Conservation (phyloP, 2,113 vertebrate genomes). For the Myiozetetes cayanensis region DNA sequence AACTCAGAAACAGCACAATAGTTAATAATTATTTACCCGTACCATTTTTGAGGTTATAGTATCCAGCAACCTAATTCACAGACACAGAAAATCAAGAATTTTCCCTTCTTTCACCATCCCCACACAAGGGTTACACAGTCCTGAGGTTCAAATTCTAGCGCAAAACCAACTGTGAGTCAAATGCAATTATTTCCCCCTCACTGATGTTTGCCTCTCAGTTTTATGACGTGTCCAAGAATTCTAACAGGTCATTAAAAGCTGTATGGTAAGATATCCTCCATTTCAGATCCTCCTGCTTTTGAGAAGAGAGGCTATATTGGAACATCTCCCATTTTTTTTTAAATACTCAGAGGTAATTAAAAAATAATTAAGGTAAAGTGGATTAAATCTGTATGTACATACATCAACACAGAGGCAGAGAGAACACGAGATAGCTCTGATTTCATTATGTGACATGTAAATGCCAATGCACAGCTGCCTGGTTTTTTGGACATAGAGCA, state of each 20-base stretch:
- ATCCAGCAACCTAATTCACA: background rate
- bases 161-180: background rate
- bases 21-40: slow-evolving; percentile 25
- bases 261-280: background rate
- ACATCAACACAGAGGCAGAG: background rate
- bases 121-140: background rate
- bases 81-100: background rate
- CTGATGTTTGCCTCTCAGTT: background rate
- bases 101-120: background rate
- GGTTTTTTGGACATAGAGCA: background rate
- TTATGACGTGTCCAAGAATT: background rate
- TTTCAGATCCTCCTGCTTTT: background rate
- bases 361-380: background rate
- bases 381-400: background rate
- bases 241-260: background rate
- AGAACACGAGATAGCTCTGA: background rate
- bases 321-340: background rate
- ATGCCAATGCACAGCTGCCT: background rate
- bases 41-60: background rate
- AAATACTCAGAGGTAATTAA: background rate
- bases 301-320: background rate
- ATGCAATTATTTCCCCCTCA: background rate
- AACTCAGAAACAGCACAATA: background rate
- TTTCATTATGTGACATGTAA: background rate
- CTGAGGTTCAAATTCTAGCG: background rate